Evolutionary conservation across 2,113 vertebrate genomes (phyloP), one percentile per base, ranked within the genome.

Genomic region (Sturnus vulgaris): DNA sequence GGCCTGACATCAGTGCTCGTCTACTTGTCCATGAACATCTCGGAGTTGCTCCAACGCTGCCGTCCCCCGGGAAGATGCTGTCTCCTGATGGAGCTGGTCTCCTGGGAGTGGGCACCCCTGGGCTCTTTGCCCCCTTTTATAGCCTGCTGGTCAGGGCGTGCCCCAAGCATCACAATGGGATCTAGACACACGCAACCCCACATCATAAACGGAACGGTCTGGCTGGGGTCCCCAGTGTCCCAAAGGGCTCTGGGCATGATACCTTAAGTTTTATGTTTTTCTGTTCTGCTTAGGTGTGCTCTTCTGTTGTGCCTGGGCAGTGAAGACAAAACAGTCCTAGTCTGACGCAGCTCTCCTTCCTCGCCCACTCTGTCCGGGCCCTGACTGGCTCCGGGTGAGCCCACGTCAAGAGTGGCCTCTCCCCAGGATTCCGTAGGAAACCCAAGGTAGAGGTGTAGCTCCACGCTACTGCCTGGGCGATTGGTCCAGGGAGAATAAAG

Each of bases 81-180:
- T 49, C 42, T 69, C 35, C 79, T 49, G 53, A 5, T 0, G 10
- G 64, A 82, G 53, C 53, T 57, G 53, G 64, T 82, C 44, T 69
- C 79, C 64, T n/a, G 35, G 53, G 28, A 59, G 23, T 11, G 28
- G 12, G n/a, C n/a, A 33, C 13, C n/a, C 15, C 10, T 4, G 3
- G 21, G 1, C 40, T 10, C 40, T 8, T 21, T 13, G 27, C 1
- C 1, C 22, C 42, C 18, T 33, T 56, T 46, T 9, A 12, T 15
- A 15, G 27, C 16, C 39, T 7, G 25, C 33, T 10, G 33, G 4
- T 9, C 40, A 31, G 40, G 39, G 49, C 4, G 0, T 0, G 1
- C 19, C 49, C 20, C 49, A 15, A 3, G 18, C 16, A 17, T 65
- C 39, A 35, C 33, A 35, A 23, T 17, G 39, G 49, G 37, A 2